Base-by-base conservation (phyloP, 2,113 vertebrate genomes). In the Ramphastos sulfuratus region DNA sequence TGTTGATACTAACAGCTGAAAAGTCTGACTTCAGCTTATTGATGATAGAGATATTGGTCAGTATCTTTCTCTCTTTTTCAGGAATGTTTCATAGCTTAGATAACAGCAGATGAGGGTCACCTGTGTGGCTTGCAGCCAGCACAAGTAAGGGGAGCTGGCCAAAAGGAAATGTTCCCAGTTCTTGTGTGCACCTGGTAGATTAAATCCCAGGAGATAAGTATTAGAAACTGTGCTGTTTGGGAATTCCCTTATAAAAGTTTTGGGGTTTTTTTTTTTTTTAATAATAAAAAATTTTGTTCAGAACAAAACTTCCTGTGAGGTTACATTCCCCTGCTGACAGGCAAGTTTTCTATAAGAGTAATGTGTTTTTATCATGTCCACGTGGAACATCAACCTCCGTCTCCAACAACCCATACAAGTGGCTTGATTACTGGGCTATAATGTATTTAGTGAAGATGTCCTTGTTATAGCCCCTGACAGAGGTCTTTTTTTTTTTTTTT, bases 81-180 rank as follows among this genome's bases (percentile, higher is more conserved):
- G 16, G 77, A 92, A 64, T 50, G 39, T 90, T 95, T 87, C 17
- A 44, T 59, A 71, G 81, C n/a, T 95, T 89, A 89, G 75, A 80
- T 89, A 95, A 92, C 31, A 89, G 54, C 77, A 90, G 63, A 73
- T 75, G 82, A 95, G 61, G 14, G 76, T 91, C 87, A 96, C 92
- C 94, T 95, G 91, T 3, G 5, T 91, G 92, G 85, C 76, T 17
- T 87, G 30, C 31, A 84, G 87, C 83, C 82, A 89, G 48, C 20
- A 66, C 3, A 54, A 82, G 39, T 24, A 44, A 80, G 44, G 11
- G 33, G 66, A 90, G 60, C 42, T 65, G 59, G 89, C 93, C 92
- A 95, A 80, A 94, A 92, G 78, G 85, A 95, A 93, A 82, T 81
- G 66, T 95, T 95, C 39, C 56, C 64, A 44, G n/a, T 48, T 75